Evolutionary conservation across 2,113 vertebrate genomes (phyloP), one percentile per base, ranked within the genome.

Genomic region (mouse (Mus musculus)): DNA sequence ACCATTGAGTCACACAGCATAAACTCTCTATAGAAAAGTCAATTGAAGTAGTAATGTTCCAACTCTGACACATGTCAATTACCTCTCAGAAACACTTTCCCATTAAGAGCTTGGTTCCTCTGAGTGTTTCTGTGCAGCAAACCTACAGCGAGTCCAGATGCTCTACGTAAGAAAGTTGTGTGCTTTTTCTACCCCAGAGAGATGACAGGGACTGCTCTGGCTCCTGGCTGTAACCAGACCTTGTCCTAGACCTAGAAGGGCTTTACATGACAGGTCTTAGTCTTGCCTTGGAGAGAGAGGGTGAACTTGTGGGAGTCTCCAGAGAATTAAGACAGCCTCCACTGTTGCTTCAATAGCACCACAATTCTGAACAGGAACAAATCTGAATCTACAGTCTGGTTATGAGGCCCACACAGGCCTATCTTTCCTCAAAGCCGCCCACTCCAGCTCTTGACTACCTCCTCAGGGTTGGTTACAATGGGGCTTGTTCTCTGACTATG

Each of bases 21-120:
- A 59, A 85, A 82, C 65, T 56, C 75, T 88, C 20, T 4, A 12
- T 33, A 82, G 91, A 71, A 90, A 92, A 78, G 26, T 65, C 42
- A 69, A 78, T 59, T 89, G 22, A 71, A 49, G 86, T 36, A 56
- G 33, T 33, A 12, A 7, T 9, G 63, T 3, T 93, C 77, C 3
- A n/a, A 80, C 36, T 85, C 89, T 56, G 82, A 96, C 73, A 87
- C 1, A 33, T 84, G 82, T 39, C 87, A 67, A 88, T 96, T 28
- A 85, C 63, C 54, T 65, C 82, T 78, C 63, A 84, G 75, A 91
- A 88, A 77, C 52, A 36, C 69, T 94, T 89, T 92, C 72, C 52
- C 28, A 46, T 13, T 2, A 80, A 65, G 69, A 81, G 82, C 56
- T 88, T 63, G 88, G 54, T 85, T 73, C 73, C 14, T 19, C 90